Percentiles rank a stretch among this genome's conserved stretches.
Conservation (phyloP, 2,113 vertebrate genomes). For the Spilogale gracilis region DNA sequence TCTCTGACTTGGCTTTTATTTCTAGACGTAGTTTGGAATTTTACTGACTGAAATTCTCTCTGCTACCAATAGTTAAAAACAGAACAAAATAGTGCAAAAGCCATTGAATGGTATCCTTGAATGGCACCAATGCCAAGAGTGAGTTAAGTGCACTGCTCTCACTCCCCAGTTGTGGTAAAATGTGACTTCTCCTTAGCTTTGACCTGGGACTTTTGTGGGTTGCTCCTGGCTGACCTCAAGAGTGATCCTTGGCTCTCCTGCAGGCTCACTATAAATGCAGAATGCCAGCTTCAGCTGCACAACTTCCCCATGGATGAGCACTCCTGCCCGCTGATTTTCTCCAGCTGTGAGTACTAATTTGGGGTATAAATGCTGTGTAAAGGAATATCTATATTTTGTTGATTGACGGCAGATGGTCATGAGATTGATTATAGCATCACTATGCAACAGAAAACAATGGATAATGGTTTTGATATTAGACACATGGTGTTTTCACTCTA, state of each 20-base stretch:
- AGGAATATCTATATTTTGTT: not conserved
- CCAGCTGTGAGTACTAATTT: constrained; percentile 95
- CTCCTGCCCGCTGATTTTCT: constrained; percentile 97
- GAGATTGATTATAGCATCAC: rapidly evolving
- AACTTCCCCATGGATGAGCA: constrained; percentile 99
- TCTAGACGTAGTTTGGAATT: not conserved
- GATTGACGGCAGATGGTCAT: not conserved
- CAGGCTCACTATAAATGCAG: constrained; percentile 97
- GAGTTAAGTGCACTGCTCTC: rapidly evolving
- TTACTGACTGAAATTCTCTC: not conserved
- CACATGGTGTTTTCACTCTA: not conserved
- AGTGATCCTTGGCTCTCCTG: constrained; percentile 52
- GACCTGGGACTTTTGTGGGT: too few species aligned
- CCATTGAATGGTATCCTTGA: not conserved
- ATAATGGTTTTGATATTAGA: not conserved
- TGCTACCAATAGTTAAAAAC: not conserved
- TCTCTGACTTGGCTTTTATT: not conserved
- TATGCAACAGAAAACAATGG: not conserved
- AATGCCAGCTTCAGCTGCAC: constrained; percentile 97
- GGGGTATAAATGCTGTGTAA: rapidly evolving
- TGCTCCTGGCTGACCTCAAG: not conserved
- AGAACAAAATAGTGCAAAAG: not conserved
- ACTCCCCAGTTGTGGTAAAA: rapidly evolving
- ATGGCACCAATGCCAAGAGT: not conserved
- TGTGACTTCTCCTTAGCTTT: rapidly evolving